Percentiles rank a stretch among this genome's conserved stretches.
Conservation (phyloP, 2,888 invertebrate genomes). For the Melanostoma scalare region DNA sequence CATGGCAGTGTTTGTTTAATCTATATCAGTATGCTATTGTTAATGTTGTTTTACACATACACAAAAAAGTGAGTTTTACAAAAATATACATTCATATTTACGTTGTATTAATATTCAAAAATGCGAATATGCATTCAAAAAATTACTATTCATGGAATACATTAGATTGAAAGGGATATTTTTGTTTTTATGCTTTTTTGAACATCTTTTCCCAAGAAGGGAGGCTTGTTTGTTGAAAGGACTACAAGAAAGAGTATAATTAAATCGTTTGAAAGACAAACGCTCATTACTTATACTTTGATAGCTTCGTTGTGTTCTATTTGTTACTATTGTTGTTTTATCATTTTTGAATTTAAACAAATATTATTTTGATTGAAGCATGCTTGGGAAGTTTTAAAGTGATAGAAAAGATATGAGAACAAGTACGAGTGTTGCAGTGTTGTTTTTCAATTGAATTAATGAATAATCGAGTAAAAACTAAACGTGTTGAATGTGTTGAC, state of each 20-base stretch:
- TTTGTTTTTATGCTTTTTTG: conserved; percentile 4
- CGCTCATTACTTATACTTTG: too few relatives aligned
- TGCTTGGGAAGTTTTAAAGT: too few relatives aligned
- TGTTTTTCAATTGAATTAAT: too few relatives aligned
- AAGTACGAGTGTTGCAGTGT: too few relatives aligned
- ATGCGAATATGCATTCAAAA: conserved; percentile 55
- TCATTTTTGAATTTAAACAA: too few relatives aligned
- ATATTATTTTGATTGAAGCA: too few relatives aligned
- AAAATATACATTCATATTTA: conserved; percentile 16
- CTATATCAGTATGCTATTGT: neutral
- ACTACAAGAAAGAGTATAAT: conserved; percentile 26
- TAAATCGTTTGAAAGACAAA: conserved; percentile 32
- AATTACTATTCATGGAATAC: conserved; percentile 69
- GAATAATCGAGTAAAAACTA: too few relatives aligned
- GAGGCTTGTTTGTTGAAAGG: neutral
- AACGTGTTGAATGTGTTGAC: too few relatives aligned
- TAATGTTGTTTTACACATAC: too few relatives aligned
- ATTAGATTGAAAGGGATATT: conserved; percentile 39
- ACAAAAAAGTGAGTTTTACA: neutral
- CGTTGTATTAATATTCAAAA: conserved; percentile 56
- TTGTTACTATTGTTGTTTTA: too few relatives aligned
- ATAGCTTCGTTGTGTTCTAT: too few relatives aligned
- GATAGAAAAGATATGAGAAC: too few relatives aligned
- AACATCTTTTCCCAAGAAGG: neutral
- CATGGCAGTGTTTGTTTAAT: conserved; percentile 29